Conservation (phyloP, 2,888 invertebrate genomes). For the Lycaena phlaeas region DNA sequence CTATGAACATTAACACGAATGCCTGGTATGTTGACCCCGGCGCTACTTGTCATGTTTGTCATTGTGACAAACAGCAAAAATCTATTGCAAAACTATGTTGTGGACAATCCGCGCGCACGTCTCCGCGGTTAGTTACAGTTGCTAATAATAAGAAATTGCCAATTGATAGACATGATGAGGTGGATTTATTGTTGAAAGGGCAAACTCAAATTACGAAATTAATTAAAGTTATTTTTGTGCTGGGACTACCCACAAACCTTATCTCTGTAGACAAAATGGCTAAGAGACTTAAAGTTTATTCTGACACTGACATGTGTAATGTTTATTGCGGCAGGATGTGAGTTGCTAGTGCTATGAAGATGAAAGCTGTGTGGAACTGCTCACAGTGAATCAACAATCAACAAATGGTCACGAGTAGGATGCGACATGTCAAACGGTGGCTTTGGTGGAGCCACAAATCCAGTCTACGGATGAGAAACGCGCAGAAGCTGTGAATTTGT, state of each 20-base stretch:
- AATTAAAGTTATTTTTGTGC: constrained; percentile 12
- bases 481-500: constrained; percentile 7
- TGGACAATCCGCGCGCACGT: no score
- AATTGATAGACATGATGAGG: constrained; percentile 17
- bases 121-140: constrained; percentile 10
- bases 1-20: constrained; percentile 10
- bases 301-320: constrained; percentile 12
- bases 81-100: constrained; percentile 13
- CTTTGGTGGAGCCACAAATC: not conserved
- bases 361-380: constrained; percentile 14
- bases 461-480: not conserved
- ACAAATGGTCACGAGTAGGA: not conserved
- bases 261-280: constrained; percentile 12
- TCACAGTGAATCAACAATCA: not conserved
- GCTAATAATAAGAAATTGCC: constrained; percentile 14
- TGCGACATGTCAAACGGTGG: not conserved
- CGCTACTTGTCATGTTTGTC: constrained; percentile 14
- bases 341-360: not conserved
- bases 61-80: constrained; percentile 16
- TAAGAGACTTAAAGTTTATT: constrained; percentile 11
- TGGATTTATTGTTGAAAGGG: constrained; percentile 14
- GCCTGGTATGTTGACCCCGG: constrained; percentile 14
- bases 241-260: constrained; percentile 12
- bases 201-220: constrained; percentile 1
- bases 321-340: constrained; percentile 13